A percentile compares a stretch with the other conserved stretches of the same genome.
phyloP scores from a whole-genome alignment of 2,888 invertebrate genomes.

The Stenurella melanura region DNA sequence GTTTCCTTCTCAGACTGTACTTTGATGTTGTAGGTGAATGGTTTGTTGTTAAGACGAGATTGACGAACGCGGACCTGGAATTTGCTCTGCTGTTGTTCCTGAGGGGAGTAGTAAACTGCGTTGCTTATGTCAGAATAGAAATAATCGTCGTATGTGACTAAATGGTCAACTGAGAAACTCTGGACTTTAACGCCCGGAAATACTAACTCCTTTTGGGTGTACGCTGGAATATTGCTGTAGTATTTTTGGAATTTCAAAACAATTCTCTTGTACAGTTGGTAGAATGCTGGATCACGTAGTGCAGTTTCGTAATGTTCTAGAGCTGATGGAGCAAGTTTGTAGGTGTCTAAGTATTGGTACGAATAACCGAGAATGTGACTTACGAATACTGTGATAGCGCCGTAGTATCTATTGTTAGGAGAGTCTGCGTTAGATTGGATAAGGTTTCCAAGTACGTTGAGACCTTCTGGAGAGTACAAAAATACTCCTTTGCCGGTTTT shows the following conservation, averaged over 20 bases:
- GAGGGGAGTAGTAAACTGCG: slow-evolving; percentile 72
- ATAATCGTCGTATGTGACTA: slow-evolving; percentile 83
- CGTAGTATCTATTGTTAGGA: slow-evolving; percentile 77
- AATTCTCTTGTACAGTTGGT: slow-evolving; percentile 80
- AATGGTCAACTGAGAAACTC: slow-evolving; percentile 79
- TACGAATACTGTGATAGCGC: slow-evolving; percentile 72
- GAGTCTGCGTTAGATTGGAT: slow-evolving; percentile 81
- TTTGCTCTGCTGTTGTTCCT: slow-evolving; percentile 66
- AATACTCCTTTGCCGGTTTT: slow-evolving; percentile 71
- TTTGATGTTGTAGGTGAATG: slow-evolving; percentile 78
- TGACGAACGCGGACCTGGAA: slow-evolving; percentile 78
- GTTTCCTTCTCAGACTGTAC: slow-evolving; percentile 77
- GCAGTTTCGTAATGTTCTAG: slow-evolving; percentile 81
- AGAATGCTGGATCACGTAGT: slow-evolving; percentile 82
- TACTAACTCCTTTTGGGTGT: slow-evolving; percentile 77
- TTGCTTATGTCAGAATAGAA: slow-evolving; percentile 79
- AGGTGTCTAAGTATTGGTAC: slow-evolving; percentile 64
- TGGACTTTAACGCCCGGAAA: slow-evolving; percentile 78
- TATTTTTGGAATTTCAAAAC: slow-evolving; percentile 77
- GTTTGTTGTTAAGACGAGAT: slow-evolving; percentile 82
- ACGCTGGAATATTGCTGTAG: slow-evolving; percentile 77
- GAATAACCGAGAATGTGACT: slow-evolving; percentile 77
- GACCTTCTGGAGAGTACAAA: slow-evolving; percentile 78
- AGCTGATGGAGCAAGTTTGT: slow-evolving; percentile 77
- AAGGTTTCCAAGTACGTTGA: slow-evolving; percentile 80